These are phyloP conservation scores for Drosophila takahashii DNA, from an alignment of 1,140 invertebrate species.

Conservation along the genomic window DNA sequence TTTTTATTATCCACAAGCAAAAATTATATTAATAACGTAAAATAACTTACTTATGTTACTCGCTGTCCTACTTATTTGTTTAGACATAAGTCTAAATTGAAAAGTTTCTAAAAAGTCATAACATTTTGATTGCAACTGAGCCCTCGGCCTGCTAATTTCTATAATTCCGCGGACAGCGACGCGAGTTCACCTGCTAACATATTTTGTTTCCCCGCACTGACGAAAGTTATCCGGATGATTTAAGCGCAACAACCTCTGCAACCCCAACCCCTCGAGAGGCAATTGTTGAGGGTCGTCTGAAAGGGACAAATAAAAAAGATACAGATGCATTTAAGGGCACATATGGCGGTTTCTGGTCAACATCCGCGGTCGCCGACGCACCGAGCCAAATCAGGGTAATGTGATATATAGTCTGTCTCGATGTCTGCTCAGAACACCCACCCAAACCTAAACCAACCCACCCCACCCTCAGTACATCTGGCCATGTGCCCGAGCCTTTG, in stretches of 20 bases:
- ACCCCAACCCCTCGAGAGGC: neutral
- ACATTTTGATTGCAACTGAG: too few species aligned
- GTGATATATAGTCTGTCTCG: slow-evolving; percentile 57
- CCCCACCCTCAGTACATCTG: neutral
- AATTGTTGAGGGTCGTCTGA: slow-evolving; percentile 26
- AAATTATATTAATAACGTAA: too few species aligned
- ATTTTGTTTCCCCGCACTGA: neutral
- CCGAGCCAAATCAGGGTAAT: slow-evolving; percentile 68
- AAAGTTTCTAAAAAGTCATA: too few species aligned
- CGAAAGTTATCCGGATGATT: neutral
- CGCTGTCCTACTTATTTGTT: too few species aligned
- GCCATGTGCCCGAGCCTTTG: slow-evolving; percentile 16
- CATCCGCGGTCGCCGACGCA: slow-evolving; percentile 7
- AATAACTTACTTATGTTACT: too few species aligned
- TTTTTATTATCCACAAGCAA: too few species aligned
- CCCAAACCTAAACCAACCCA: neutral
- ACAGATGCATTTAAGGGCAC: slow-evolving; percentile 67
- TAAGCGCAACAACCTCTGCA: neutral
- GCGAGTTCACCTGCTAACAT: slow-evolving; percentile 2
- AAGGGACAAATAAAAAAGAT: slow-evolving; percentile 46
- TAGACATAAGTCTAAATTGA: too few species aligned
- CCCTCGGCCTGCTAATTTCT: too few species aligned
- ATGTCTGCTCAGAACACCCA: neutral
- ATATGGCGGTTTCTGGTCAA: slow-evolving; percentile 45
- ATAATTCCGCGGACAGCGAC: too few species aligned